Evolutionary conservation across 2,888 invertebrate genomes (phyloP).

Genomic region (Caenorhabditis drosophilae): DNA sequence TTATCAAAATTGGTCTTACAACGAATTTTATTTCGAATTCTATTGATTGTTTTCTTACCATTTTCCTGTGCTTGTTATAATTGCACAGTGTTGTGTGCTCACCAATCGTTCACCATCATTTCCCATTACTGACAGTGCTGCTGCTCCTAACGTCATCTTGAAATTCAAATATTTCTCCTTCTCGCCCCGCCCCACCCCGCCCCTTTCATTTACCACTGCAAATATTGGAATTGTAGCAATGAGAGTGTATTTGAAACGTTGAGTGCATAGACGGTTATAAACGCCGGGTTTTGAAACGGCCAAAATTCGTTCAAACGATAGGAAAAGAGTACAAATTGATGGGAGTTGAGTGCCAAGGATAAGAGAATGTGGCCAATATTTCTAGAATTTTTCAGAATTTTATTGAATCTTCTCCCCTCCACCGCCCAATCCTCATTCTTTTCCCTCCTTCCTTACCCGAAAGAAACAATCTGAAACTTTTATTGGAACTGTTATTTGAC

Average conservation of each 20-base stretch:
- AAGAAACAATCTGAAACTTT: constrained; percentile 48
- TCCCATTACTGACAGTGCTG: constrained; percentile 40
- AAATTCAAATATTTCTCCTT: no score
- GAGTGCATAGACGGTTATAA: constrained; percentile 48
- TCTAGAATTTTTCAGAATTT: constrained; percentile 34
- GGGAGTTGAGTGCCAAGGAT: constrained; percentile 61
- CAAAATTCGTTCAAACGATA: constrained; percentile 50
- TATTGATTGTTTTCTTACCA: no score
- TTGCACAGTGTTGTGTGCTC: constrained; percentile 53
- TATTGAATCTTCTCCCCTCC: neutral
- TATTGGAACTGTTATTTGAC: constrained; percentile 33
- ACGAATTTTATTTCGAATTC: neutral
- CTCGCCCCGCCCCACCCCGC: no score
- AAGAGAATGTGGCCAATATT: constrained; percentile 54
- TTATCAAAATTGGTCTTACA: neutral
- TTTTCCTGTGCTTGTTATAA: constrained; percentile 53
- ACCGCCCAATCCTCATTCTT: neutral
- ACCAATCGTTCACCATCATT: constrained; percentile 28
- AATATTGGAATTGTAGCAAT: constrained; percentile 25
- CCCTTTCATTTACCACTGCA: no score
- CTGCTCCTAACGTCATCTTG: constrained; percentile 34
- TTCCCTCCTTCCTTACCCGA: constrained; percentile 15
- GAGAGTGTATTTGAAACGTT: constrained; percentile 31
- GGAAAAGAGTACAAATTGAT: constrained; percentile 52
- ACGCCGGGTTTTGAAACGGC: constrained; percentile 46